Evolutionary conservation across 2,888 invertebrate species (phyloP).

Genomic region (Drosophila hawaiiensis): DNA sequence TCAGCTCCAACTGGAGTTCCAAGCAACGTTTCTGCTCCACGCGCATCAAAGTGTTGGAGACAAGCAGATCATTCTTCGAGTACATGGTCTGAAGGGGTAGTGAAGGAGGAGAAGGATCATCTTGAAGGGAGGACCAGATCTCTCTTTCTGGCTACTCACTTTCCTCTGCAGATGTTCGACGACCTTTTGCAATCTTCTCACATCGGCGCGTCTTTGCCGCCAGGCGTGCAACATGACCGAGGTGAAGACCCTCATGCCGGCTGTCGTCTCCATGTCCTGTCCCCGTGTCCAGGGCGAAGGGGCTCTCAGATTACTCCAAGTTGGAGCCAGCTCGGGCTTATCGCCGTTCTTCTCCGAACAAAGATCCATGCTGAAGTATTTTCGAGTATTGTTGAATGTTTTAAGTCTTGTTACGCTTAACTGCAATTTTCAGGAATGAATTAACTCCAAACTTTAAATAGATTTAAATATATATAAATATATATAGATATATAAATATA

Average conservation of each 20-base stretch:
- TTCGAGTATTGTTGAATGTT: conserved; percentile 17
- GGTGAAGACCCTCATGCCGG: conserved; percentile 76
- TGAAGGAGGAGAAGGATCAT: neutral
- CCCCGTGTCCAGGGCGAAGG: neutral
- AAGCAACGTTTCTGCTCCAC: conserved; percentile 81
- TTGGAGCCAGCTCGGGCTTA: neutral
- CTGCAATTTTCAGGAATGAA: conserved; percentile 47
- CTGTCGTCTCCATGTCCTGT: conserved; percentile 13
- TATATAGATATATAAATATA: neutral
- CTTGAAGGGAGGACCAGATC: neutral
- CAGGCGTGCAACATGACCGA: conserved; percentile 81
- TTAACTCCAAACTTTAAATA: conserved; percentile 20
- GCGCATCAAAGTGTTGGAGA: conserved; percentile 75
- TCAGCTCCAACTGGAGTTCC: conserved; percentile 74
- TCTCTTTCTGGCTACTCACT: conserved; percentile 52
- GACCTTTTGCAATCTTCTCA: conserved; percentile 60
- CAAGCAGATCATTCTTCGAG: conserved; percentile 75
- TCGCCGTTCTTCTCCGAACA: neutral
- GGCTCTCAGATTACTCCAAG: neutral
- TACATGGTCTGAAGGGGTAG: conserved; percentile 62
- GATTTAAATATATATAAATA: neutral
- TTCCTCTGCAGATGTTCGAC: conserved; percentile 61
- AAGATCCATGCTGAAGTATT: neutral
- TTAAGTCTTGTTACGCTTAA: conserved; percentile 12
- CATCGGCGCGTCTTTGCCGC: conserved; percentile 79